Evolutionary conservation across 2,797 vertebrate species (phyloP).

Genomic region (Psittacula derbiana): DNA sequence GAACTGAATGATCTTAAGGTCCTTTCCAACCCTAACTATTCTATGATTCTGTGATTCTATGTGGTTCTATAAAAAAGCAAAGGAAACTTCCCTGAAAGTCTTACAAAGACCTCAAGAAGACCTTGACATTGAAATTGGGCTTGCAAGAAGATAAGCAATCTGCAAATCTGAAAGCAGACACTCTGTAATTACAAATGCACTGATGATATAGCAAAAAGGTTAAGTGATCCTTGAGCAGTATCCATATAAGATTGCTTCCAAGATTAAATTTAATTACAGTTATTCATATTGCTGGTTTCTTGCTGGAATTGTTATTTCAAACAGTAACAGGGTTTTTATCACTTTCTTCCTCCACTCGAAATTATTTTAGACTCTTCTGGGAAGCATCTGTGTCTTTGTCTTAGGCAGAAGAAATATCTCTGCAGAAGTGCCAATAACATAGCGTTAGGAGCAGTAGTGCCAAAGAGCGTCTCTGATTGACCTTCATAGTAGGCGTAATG

Average conservation of each 20-base stretch:
- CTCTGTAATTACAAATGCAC: slow-evolving; percentile 61
- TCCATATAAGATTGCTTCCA: slow-evolving; percentile 59
- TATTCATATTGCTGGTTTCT: slow-evolving; percentile 49
- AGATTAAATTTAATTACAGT: slow-evolving; percentile 65
- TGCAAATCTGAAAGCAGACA: slow-evolving; percentile 46
- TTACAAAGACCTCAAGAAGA: slow-evolving; percentile 45
- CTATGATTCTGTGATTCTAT: too few species aligned
- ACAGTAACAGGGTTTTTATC: slow-evolving; percentile 44
- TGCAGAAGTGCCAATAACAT: not conserved
- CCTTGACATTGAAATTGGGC: slow-evolving; percentile 39
- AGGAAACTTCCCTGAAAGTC: not conserved
- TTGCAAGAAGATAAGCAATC: slow-evolving; percentile 55
- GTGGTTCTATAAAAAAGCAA: not conserved
- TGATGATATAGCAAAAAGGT: slow-evolving; percentile 69
- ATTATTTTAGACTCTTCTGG: slow-evolving; percentile 33
- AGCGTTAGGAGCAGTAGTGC: not conserved
- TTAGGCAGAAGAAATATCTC: not conserved
- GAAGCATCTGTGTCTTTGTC: slow-evolving; percentile 15
- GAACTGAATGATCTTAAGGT: too few species aligned
- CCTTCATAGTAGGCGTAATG: not conserved
- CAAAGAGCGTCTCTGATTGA: not conserved
- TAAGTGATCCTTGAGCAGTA: slow-evolving; percentile 67
- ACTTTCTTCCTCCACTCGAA: slow-evolving; percentile 9
- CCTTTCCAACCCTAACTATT: too few species aligned
- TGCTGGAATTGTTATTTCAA: slow-evolving; percentile 49